These are phyloP conservation scores for Colaptes auratus DNA, from an alignment of 2,113 vertebrate species.

Conservation along the genomic window DNA sequence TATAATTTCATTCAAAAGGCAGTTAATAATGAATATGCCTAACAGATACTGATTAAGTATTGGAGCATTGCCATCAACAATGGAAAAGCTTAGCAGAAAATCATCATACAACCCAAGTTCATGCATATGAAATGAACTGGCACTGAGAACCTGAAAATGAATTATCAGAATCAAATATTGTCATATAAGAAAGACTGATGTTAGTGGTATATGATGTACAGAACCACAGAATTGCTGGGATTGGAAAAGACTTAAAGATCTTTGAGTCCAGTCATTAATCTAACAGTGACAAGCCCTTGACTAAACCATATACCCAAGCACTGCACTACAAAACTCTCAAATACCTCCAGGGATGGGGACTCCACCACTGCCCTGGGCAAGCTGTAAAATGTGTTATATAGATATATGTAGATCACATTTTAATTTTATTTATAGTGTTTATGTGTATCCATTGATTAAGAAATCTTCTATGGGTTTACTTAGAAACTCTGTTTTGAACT, in stretches of 20 bases:
- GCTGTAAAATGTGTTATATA: neutral
- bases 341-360: too few relatives aligned
- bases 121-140: neutral
- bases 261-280: too few relatives aligned
- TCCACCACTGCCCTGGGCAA: too few relatives aligned
- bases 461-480: neutral
- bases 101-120: neutral
- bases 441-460: neutral
- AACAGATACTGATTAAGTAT: neutral
- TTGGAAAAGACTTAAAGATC: too few relatives aligned
- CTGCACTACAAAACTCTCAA: too few relatives aligned
- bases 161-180: neutral
- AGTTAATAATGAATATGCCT: neutral
- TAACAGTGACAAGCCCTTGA: too few relatives aligned
- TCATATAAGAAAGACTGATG: neutral
- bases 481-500: neutral
- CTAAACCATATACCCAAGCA: too few relatives aligned
- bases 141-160: neutral
- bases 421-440: neutral
- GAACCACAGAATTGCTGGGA: too few relatives aligned
- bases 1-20: neutral
- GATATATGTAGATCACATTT: neutral
- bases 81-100: neutral
- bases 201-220: neutral
- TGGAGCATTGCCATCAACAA: neutral